A percentile compares a stretch with the other conserved stretches of the same genome.
Conservation (phyloP, 1,140 invertebrate species). For the Achroia grisella region DNA sequence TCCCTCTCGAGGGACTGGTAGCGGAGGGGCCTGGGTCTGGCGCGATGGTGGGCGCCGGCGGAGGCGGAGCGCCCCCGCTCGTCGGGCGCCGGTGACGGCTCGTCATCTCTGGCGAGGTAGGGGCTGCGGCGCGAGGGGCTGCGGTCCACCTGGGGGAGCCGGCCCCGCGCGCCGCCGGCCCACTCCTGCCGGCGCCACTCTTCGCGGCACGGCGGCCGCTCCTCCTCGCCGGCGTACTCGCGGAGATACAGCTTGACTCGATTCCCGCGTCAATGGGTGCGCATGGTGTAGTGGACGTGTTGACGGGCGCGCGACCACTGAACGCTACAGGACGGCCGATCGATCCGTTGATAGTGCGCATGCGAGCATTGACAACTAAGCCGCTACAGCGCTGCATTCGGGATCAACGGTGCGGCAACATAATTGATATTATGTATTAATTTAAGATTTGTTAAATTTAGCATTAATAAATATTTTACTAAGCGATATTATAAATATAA, state of each 20-base stretch:
- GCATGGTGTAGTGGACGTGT: constrained; percentile 60
- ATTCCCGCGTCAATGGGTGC: constrained; percentile 59
- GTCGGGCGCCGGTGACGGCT: constrained; percentile 81
- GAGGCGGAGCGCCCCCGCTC: constrained; percentile 71
- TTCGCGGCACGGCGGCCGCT: constrained; percentile 65
- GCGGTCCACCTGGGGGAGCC: constrained; percentile 87
- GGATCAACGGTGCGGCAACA: no score
- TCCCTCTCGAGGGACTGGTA: constrained; percentile 63
- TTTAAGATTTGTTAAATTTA: no score
- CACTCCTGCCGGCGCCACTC: constrained; percentile 63
- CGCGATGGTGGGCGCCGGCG: constrained; percentile 62
- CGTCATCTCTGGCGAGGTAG: constrained; percentile 81
- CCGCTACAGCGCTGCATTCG: constrained; percentile 35
- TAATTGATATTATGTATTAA: no score
- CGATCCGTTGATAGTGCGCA: constrained; percentile 45
- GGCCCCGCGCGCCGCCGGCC: constrained; percentile 65
- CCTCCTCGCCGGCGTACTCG: constrained; percentile 61
- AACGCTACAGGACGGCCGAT: constrained; percentile 39
- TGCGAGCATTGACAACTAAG: constrained; percentile 32
- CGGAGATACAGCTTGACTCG: constrained; percentile 68
- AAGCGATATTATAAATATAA: no score
- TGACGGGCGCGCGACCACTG: constrained; percentile 58
- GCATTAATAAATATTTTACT: no score
- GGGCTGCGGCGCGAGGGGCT: constrained; percentile 82
- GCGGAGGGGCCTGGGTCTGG: constrained; percentile 48